Conservation (phyloP, 23 tunicate genomes). For the Halocynthia roretzi region DNA sequence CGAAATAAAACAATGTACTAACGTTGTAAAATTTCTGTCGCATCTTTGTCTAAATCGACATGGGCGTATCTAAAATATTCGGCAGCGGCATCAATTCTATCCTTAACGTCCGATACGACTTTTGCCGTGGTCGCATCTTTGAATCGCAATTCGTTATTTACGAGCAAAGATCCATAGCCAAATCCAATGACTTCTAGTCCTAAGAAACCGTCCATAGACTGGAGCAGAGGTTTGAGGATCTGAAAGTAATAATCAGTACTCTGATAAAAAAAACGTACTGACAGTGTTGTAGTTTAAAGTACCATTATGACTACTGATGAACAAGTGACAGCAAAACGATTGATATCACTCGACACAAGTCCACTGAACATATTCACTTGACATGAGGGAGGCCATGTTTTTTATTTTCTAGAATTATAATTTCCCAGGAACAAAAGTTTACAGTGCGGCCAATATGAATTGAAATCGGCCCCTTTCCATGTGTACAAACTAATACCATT, state of each 20-base stretch:
- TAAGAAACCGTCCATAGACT: slow-evolving; percentile 24
- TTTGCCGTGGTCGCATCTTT: slow-evolving; percentile 9
- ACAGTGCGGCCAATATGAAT: no score
- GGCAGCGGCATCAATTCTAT: slow-evolving; percentile 6
- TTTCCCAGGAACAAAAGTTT: no score
- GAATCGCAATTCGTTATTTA: slow-evolving; percentile 14
- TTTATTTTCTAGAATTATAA: no score
- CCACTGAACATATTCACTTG: no score
- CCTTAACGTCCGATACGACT: slow-evolving; percentile 13
- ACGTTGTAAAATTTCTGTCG: slow-evolving; percentile 12
- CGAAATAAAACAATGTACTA: background rate
- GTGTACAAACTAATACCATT: no score
- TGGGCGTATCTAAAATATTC: slow-evolving; percentile 23
- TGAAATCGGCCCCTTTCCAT: no score
- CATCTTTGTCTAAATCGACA: slow-evolving; percentile 9
- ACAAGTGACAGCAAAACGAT: no score
- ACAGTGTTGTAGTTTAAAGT: no score
- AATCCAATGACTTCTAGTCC: slow-evolving; percentile 22
- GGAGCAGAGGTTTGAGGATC: slow-evolving; percentile 15
- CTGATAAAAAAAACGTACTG: no score
- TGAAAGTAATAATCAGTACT: background rate
- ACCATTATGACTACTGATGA: no score
- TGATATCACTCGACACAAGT: no score
- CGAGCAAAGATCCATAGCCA: slow-evolving; percentile 21
- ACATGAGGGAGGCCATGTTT: no score